Conservation (phyloP, 1,140 invertebrate genomes). For the Parasteatoda tepidariorum region DNA sequence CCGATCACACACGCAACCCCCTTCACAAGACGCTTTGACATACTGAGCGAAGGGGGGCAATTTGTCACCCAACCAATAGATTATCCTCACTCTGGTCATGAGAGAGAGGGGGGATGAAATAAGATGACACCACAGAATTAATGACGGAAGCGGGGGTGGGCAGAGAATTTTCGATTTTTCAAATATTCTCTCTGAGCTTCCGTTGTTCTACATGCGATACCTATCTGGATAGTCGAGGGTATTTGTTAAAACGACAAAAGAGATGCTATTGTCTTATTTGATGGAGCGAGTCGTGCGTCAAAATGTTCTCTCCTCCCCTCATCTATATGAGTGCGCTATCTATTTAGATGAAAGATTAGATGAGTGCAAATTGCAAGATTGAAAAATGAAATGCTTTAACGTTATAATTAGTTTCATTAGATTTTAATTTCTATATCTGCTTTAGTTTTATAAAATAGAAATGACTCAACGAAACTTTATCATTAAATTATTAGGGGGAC, state of each 20-base stretch:
- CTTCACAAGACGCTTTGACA: background rate
- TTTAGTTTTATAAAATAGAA: too few relatives aligned
- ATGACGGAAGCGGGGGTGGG: constrained; percentile 11
- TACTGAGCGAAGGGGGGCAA: constrained; percentile 13
- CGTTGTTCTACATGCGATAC: constrained; percentile 17
- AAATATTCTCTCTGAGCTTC: background rate
- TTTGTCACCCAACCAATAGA: constrained; percentile 24
- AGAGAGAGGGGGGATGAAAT: background rate
- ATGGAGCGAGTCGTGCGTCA: background rate
- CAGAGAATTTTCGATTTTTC: background rate
- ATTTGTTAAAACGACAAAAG: constrained; percentile 23
- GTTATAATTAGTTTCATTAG: too few relatives aligned
- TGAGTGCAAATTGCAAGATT: background rate
- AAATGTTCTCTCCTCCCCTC: too few relatives aligned
- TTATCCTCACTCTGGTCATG: constrained; percentile 12
- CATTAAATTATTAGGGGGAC: too few relatives aligned
- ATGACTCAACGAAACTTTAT: too few relatives aligned
- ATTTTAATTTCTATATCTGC: too few relatives aligned
- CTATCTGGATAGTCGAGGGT: background rate
- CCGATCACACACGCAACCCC: background rate
- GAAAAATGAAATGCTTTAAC: too few relatives aligned
- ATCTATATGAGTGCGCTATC: background rate
- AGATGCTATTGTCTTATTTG: background rate
- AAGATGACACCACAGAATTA: constrained; percentile 17
- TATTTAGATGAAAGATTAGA: background rate